Conservation (phyloP, 2,888 invertebrate genomes). For the Anarsia innoxiella region DNA sequence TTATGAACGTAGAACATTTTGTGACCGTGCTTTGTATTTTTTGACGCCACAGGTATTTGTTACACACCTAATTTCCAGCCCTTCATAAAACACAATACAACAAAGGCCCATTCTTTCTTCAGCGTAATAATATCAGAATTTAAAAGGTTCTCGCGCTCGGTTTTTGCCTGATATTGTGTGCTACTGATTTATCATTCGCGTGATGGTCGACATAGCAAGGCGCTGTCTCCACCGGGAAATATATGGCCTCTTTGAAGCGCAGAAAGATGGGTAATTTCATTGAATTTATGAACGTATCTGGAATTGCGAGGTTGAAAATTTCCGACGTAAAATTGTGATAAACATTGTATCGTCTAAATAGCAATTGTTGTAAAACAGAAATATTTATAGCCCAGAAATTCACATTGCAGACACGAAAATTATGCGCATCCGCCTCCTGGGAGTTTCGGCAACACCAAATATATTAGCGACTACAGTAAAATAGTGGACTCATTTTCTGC, state of each 20-base stretch:
- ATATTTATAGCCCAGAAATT: background rate
- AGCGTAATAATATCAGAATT: constrained; percentile 6
- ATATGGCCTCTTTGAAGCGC: constrained; percentile 69
- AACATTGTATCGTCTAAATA: constrained; percentile 36
- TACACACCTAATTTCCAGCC: too few species aligned
- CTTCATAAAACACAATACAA: constrained; percentile 2
- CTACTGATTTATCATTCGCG: constrained; percentile 64
- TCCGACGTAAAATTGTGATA: constrained; percentile 49
- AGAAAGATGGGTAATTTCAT: constrained; percentile 72
- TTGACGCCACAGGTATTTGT: too few species aligned
- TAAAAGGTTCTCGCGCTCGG: constrained; percentile 17
- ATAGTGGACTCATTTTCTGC: too few species aligned
- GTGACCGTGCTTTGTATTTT: too few species aligned
- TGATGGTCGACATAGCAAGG: constrained; percentile 64
- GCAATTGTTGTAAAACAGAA: constrained; percentile 6
- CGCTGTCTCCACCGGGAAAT: constrained; percentile 59
- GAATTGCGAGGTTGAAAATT: constrained; percentile 61
- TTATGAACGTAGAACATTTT: too few species aligned
- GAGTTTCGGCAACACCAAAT: too few species aligned
- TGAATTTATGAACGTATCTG: constrained; percentile 70
- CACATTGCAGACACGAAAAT: too few species aligned
- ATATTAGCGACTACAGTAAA: too few species aligned
- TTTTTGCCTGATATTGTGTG: constrained; percentile 35
- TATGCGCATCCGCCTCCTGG: too few species aligned
- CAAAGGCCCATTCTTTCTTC: constrained; percentile 6